These are phyloP conservation scores for Helobdella robusta DNA, from an alignment of 2,888 invertebrate genomes.

Conservation along the genomic window DNA sequence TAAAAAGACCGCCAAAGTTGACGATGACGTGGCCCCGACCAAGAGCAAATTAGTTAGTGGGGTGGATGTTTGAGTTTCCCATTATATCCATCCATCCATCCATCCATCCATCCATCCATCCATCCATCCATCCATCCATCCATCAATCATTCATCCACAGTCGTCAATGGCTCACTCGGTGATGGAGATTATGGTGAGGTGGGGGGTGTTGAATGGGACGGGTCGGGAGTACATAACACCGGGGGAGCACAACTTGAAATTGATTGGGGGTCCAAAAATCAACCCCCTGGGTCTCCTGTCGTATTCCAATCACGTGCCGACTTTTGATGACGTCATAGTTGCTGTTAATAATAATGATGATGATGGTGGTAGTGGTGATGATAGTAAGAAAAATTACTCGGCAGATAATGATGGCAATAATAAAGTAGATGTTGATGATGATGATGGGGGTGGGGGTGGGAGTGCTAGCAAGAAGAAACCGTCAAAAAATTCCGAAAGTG, in stretches of 20 bases:
- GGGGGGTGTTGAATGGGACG: background rate
- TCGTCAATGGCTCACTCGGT: conserved; percentile 11
- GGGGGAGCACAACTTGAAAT: background rate
- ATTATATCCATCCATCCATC: too few relatives aligned
- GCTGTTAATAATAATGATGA: background rate
- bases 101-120: too few relatives aligned
- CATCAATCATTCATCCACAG: too few relatives aligned
- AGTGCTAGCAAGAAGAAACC: too few relatives aligned
- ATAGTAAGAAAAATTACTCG: background rate
- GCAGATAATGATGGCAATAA: background rate
- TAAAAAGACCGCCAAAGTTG: background rate
- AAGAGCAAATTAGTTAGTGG: too few relatives aligned
- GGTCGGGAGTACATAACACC: background rate
- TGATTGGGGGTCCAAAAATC: conserved; percentile 11
- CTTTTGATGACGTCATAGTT: background rate
- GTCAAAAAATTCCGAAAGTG: too few relatives aligned
- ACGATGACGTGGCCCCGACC: too few relatives aligned
- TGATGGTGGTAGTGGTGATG: background rate
- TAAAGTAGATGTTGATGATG: background rate
- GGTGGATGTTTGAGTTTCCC: too few relatives aligned
- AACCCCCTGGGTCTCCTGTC: conserved; percentile 6
- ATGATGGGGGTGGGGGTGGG: background rate
- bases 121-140: too few relatives aligned
- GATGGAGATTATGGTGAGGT: conserved; percentile 14
- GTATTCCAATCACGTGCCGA: background rate